phyloP scores from a whole-genome alignment of 2,888 invertebrate species.

The Tiliacea aurago region DNA sequence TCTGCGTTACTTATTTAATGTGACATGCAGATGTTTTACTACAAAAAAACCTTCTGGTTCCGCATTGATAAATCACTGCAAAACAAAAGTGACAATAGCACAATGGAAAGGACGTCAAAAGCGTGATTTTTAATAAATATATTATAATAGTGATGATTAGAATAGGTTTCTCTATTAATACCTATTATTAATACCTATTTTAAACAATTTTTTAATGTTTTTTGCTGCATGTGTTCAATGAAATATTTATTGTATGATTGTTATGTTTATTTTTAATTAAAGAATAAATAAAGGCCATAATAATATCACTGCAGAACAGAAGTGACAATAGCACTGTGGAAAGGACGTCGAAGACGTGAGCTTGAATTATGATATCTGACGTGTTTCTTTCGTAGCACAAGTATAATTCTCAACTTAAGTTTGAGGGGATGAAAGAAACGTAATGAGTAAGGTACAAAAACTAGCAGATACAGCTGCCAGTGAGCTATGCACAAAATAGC shows the following conservation, averaged over 20 bases:
- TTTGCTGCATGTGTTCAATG: too few species aligned
- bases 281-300: too few species aligned
- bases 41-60: neutral
- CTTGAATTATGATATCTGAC: neutral
- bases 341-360: accelerated
- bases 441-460: neutral
- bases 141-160: too few species aligned
- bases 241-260: too few species aligned
- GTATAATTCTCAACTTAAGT: neutral
- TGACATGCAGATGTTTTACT: neutral
- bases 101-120: neutral
- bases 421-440: neutral
- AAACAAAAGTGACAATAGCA: too few species aligned
- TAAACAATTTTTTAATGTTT: too few species aligned
- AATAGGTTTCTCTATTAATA: too few species aligned
- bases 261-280: too few species aligned
- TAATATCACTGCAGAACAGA: too few species aligned
- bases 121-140: too few species aligned
- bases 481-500: neutral
- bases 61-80: neutral
- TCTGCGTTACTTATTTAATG: neutral
- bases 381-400: neutral
- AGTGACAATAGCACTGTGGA: too few species aligned
- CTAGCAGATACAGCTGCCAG: neutral
- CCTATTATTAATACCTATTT: too few species aligned